A percentile compares a stretch with the other conserved stretches of the same genome.
Conservation (phyloP, 2,888 invertebrate genomes). For the Caenorhabditis uteleia region DNA sequence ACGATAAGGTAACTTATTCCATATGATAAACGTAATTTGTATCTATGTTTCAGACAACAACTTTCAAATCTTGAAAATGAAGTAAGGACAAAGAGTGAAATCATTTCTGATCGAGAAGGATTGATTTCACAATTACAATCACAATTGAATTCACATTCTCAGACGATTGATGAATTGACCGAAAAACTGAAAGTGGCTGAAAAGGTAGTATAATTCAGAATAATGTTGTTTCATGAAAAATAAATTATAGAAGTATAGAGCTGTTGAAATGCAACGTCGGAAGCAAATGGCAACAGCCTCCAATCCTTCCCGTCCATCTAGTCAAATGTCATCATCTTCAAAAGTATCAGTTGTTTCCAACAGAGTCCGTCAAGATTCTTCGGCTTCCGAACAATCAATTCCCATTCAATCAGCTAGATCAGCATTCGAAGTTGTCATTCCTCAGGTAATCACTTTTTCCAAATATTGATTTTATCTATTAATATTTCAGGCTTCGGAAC, state of each 20-base stretch:
- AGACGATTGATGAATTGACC: constrained; percentile 16
- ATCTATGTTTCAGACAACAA: constrained; percentile 19
- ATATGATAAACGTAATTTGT: not conserved
- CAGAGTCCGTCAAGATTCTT: too few species aligned
- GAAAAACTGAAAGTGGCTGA: constrained; percentile 3
- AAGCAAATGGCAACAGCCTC: not conserved
- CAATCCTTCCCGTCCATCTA: constrained; percentile 13
- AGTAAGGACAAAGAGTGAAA: constrained; percentile 1
- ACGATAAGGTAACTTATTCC: constrained; percentile 20
- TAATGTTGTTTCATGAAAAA: too few species aligned
- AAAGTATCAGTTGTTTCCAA: constrained; percentile 10
- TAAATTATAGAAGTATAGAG: too few species aligned
- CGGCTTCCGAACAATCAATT: too few species aligned
- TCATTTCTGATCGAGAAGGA: constrained; percentile 17
- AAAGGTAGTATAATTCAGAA: not conserved
- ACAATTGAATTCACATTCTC: constrained; percentile 5
- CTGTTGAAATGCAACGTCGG: not conserved
- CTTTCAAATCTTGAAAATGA: constrained; percentile 16
- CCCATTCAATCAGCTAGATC: constrained; percentile 16
- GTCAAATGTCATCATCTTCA: constrained; percentile 17
- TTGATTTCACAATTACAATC: constrained; percentile 10
- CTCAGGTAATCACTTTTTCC: too few species aligned
- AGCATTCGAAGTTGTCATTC: constrained; percentile 28
- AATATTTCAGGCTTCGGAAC: too few species aligned
- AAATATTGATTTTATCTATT: too few species aligned